Evolutionary conservation across 2,113 vertebrate genomes (phyloP), one percentile per base, ranked within the genome.

Genomic region (Barbus barbus): DNA sequence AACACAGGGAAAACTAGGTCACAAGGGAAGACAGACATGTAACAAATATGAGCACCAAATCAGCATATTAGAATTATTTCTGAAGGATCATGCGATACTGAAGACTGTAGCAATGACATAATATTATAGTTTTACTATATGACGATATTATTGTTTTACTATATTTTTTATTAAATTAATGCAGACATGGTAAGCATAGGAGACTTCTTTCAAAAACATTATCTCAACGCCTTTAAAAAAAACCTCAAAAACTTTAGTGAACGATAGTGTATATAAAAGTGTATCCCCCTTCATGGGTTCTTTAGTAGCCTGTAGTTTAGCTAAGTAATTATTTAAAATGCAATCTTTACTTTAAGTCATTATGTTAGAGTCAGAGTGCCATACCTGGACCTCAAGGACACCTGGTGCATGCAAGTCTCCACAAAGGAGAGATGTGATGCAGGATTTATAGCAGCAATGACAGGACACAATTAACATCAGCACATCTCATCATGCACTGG

Each of bases 401-500:
- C 26, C 41, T 31, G 26, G 38, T 67, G 24, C 24, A 4, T 26
- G 13, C 36, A 18, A 46, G 38, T 33, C 41, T 31, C 24, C 41
- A 78, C n/a, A 18, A 48, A 67, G 46, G 13, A 51, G 73, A 75
- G 9, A 63, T 76, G 48, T 31, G 20, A 58, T 61, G 33, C 56
- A 44, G 41, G 26, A 80, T 67, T 48, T 48, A 67, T 65, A 46
- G 41, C 41, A 13, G 61, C 41, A 48, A 41, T 80, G 78, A 80
- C 78, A 67, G 78, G 78, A 31, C 53, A 38, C 20, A 63, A 80
- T 48, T 44, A 80, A 31, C 26, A 80, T 48, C 78, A 63, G 38
- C 58, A 79, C 56, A 79, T 79, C 77, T 63, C 38, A 44, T 63
- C 77, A 28, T 79, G 77, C 56, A 63, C 53, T 78, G 56, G 22